phyloP scores from a whole-genome alignment of 2,888 invertebrate species.

The Agrotis puta region DNA sequence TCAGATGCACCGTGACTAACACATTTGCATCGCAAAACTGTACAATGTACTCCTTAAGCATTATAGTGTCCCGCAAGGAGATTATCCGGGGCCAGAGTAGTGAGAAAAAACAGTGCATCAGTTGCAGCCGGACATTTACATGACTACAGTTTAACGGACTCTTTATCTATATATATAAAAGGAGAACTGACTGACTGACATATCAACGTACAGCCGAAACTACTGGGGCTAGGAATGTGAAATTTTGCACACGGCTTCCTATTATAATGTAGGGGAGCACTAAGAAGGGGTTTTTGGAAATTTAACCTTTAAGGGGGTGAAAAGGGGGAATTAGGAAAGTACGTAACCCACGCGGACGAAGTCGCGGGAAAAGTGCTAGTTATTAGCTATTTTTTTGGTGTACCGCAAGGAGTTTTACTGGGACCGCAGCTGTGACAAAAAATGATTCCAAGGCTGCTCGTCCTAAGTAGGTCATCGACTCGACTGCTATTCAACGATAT shows the following conservation, averaged over 20 bases:
- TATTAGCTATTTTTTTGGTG: neutral
- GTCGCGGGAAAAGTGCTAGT: too few species aligned
- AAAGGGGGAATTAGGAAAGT: too few species aligned
- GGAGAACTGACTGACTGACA: too few species aligned
- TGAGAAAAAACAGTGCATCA: slow-evolving; percentile 6
- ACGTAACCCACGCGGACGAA: too few species aligned
- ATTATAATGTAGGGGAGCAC: too few species aligned
- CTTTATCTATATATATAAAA: too few species aligned
- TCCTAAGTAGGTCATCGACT: slow-evolving; percentile 57
- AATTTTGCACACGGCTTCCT: too few species aligned
- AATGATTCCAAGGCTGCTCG: slow-evolving; percentile 20
- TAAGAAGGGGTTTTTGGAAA: too few species aligned
- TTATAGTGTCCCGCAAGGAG: slow-evolving; percentile 26
- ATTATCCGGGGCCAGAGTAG: slow-evolving; percentile 9
- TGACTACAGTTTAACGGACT: neutral
- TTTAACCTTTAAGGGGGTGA: too few species aligned
- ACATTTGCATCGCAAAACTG: slow-evolving; percentile 12
- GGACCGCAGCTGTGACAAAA: slow-evolving; percentile 13
- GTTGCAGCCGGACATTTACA: too few species aligned
- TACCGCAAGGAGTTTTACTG: slow-evolving; percentile 31
- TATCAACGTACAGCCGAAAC: too few species aligned
- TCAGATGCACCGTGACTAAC: slow-evolving; percentile 21
- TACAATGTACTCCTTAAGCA: neutral
- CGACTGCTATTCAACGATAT: slow-evolving; percentile 52
- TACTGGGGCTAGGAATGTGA: too few species aligned